Percentiles rank a stretch among this genome's conserved stretches.
These are phyloP conservation scores for Gallinago paraguaiae DNA, from an alignment of 2,113 vertebrate species.

Conservation along the genomic window DNA sequence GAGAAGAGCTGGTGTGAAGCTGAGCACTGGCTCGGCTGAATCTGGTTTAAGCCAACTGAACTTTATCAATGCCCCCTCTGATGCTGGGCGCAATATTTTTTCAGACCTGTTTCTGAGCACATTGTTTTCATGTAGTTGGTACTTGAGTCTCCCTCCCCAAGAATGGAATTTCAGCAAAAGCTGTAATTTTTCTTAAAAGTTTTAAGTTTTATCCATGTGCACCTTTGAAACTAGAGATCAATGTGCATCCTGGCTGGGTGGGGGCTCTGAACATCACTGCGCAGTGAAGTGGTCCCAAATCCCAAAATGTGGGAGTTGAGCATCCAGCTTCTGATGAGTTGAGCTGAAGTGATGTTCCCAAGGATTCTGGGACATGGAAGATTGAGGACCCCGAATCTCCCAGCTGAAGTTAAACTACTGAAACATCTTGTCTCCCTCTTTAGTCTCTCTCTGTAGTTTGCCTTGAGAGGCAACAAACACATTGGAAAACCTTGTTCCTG, in stretches of 20 bases:
- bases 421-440: neutral
- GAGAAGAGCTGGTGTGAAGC: neutral
- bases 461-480: neutral
- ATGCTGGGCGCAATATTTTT: neutral
- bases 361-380: neutral
- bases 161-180: neutral
- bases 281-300: neutral
- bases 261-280: neutral
- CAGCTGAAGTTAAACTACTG: rapidly evolving
- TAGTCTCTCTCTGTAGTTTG: neutral
- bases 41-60: neutral
- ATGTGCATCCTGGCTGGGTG: rapidly evolving
- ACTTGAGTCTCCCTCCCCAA: neutral
- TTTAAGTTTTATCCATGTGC: rapidly evolving
- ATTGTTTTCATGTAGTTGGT: neutral
- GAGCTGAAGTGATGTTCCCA: neutral
- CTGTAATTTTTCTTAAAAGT: neutral
- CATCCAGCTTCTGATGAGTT: neutral
- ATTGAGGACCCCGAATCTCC: neutral
- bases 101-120: neutral
- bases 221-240: neutral
- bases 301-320: neutral
- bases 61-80: neutral
- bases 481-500: neutral
- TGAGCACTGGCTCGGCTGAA: neutral